Conservation (phyloP, 2,113 vertebrate genomes). For the Cyphomyrus plagiostoma region DNA sequence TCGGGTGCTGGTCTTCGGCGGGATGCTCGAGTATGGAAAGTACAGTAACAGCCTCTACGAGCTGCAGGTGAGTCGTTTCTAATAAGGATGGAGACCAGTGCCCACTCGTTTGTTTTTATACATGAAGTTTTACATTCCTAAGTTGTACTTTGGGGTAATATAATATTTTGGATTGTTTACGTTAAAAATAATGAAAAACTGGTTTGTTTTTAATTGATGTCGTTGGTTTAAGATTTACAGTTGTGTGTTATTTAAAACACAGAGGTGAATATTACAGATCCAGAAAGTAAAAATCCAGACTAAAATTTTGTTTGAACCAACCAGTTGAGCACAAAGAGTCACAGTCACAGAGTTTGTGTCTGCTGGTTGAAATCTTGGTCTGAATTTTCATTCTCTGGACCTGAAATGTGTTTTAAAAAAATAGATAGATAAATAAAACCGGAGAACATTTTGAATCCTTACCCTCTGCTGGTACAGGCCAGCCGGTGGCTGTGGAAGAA, state of each 20-base stretch:
- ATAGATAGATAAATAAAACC: not conserved
- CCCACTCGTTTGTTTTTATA: not conserved
- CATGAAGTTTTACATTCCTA: not conserved
- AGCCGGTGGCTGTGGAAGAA: constrained; percentile 98
- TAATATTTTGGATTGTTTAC: not conserved
- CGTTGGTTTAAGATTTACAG: not conserved
- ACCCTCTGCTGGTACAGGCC: constrained; percentile 59
- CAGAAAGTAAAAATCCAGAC: not conserved
- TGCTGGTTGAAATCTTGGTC: not conserved
- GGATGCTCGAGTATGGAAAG: constrained; percentile 97
- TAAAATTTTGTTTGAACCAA: not conserved
- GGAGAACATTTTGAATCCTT: not conserved
- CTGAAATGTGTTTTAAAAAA: not conserved
- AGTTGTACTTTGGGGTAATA: not conserved
- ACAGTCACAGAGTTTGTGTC: not conserved
- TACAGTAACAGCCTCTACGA: constrained; percentile 93
- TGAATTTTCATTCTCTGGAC: not conserved
- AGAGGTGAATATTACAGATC: not conserved
- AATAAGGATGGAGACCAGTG: not conserved
- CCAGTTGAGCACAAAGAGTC: not conserved
- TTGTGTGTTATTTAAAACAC: not conserved
- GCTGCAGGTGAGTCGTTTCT: constrained; percentile 73
- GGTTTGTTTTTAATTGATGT: not conserved
- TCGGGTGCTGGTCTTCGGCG: constrained; percentile 88
- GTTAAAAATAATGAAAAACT: not conserved